Base-by-base conservation (phyloP, 2,888 invertebrate species). In the Erpobdella octoculata region DNA sequence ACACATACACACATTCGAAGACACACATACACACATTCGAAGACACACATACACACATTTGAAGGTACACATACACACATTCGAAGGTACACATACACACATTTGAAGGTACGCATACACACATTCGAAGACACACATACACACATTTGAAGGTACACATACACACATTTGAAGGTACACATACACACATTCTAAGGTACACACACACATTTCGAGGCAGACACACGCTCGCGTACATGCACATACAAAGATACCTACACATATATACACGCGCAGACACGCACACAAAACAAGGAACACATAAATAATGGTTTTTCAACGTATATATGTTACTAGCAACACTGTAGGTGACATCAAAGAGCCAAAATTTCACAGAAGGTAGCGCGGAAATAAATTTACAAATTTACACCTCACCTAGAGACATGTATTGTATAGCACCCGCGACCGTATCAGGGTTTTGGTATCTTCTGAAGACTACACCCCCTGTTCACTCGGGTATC, bases 31-130 rank as follows among this genome's bases (percentile, higher is more conserved):
- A 68, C 68, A 68, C 6, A 38, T 25, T 28, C 25, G 25, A 18
- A 68, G 18, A 68, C 21, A 48, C n/a, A 69, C 28, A 69, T 31
- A 61, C 61, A 62, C 25, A 70, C 70, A 33, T 25, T 31, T 21
- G 38, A 1, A 36, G 9, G 38, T 36, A 36, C 38, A 36, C 28
- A 15, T 9, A 15, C 28, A 36, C 35, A 66, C 28, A 66, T 28
- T 37, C 25, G 4, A 9, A 36, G 8, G n/a, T n/a, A 62, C 37
- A 70, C 28, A 64, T 61, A 65, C 37, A 70, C n/a, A 64, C n/a
- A 65, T 59, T 2, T 35, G 9, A 12, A 64, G n/a, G 61, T 62
- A 62, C 37, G 37, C 25, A 61, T 37, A 65, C n/a, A 62, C 58
- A 70, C 21, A 12, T 36, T 31, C 0, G 25, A 8, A 3, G n/a